A percentile compares a stretch with the other conserved stretches of the same genome.
Conservation (phyloP, 2,113 vertebrate genomes). For the Dromaius novaehollandiae region DNA sequence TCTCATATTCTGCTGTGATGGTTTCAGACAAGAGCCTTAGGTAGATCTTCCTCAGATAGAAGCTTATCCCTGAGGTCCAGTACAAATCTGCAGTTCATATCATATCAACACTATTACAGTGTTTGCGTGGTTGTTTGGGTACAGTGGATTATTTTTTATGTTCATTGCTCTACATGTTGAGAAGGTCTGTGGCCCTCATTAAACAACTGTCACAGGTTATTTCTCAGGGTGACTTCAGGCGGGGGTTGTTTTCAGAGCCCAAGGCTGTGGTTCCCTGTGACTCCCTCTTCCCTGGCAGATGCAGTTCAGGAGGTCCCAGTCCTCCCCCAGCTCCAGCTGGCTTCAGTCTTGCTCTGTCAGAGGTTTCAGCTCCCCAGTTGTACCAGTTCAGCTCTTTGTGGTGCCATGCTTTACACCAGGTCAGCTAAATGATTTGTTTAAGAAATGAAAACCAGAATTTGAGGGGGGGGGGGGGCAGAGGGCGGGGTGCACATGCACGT, state of each 20-base stretch:
- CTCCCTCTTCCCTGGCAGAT: not conserved
- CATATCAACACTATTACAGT: not conserved
- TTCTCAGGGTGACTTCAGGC: not conserved
- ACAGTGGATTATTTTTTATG: accelerated
- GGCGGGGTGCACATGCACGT: too few relatives aligned
- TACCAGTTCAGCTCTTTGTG: not conserved
- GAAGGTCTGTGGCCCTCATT: not conserved
- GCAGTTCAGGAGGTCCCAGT: not conserved
- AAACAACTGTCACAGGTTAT: not conserved
- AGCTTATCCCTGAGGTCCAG: not conserved
- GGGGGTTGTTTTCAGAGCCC: not conserved
- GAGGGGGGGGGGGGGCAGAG: too few relatives aligned
- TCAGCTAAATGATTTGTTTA: not conserved
- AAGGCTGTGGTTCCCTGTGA: not conserved
- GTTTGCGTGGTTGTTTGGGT: not conserved
- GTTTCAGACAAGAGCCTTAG: not conserved
- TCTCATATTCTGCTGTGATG: not conserved
- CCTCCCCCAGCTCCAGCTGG: not conserved
- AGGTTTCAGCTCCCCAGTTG: not conserved
- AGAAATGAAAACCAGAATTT: not conserved
- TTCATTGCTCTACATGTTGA: not conserved
- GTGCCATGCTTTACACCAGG: not conserved
- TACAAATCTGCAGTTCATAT: not conserved
- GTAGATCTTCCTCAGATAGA: not conserved
- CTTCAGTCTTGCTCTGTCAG: not conserved